Base-by-base conservation (phyloP, 2,797 vertebrate species). In the Alouatta caraya region DNA sequence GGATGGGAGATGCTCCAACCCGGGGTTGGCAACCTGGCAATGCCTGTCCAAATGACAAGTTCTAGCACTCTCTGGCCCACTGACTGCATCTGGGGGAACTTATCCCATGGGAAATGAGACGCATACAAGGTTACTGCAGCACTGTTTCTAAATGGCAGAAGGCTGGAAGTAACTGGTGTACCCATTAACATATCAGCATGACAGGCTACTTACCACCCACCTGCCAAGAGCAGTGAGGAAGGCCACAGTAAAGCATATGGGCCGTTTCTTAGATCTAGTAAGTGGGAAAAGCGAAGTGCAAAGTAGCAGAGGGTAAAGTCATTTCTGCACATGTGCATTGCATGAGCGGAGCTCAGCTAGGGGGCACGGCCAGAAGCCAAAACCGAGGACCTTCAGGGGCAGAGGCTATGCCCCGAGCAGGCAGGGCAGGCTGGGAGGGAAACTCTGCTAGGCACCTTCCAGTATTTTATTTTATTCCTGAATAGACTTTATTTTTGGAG, bases 311-410 rank as follows among this genome's bases (percentile, higher is more conserved):
- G 42, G 39, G 5, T 13, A 5, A 55, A 48, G 48, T 30, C 30
- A 14, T 4, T 19, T 22, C 0, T 0, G 5, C 39, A 2, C 2
- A 5, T 46, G 5, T 1, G 30, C 7, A 21, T 1, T 15, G 39
- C 7, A 26, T 48, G 50, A 19, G 14, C 9, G 3, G 26, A 55
- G 44, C 14, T 17, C 15, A 24, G 19, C 9, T 5, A 17, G 15
- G 30, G 33, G 64, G 33, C 11, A 4, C 4, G 44, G 39, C 13
- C 8, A 17, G 42, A 39, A 39, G 21, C 83, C 22, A 11, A 33
- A 2, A 1, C 61, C 0, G 0, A 15, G 0, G 4, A 26, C 15
- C 5, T 37, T 39, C 15, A n/a, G 70, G 39, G 9, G 13, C 55
- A 26, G 26, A 48, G 21, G 28, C 17, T 14, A 13, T 17, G 42